phyloP scores from a whole-genome alignment of 2,888 invertebrate genomes.

The Sphaerophoria rueppellii region DNA sequence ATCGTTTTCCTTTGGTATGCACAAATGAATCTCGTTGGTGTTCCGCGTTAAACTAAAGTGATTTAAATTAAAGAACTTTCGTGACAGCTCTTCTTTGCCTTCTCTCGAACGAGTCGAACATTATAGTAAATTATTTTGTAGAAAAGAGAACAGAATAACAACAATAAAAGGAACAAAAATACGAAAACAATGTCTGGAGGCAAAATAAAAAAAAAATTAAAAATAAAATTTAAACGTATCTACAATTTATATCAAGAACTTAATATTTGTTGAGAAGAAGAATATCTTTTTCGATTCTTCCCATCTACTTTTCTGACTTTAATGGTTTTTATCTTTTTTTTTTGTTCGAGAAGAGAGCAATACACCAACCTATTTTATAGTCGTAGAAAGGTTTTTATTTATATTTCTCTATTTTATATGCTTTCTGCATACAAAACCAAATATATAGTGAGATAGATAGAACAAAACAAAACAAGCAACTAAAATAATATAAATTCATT shows the following conservation, averaged over 20 bases:
- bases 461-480: conserved; percentile 11
- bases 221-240: conserved; percentile 1
- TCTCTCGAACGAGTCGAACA: neutral
- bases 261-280: conserved; percentile 24
- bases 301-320: too few relatives aligned
- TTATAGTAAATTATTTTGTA: conserved; percentile 16
- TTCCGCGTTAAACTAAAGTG: conserved; percentile 69
- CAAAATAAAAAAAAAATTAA: conserved; percentile 38
- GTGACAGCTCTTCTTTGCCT: conserved; percentile 35
- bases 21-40: conserved; percentile 58
- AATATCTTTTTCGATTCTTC: neutral
- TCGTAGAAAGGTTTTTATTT: conserved; percentile 1
- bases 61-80: conserved; percentile 56
- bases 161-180: conserved; percentile 47
- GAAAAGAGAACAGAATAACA: conserved; percentile 30
- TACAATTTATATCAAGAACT: conserved; percentile 16
- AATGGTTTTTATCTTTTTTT: neutral
- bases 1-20: neutral
- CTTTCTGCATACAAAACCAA: conserved; percentile 17
- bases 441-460: conserved; percentile 13
- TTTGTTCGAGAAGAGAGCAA: neutral
- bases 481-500: conserved; percentile 34
- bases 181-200: conserved; percentile 63
- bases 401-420: conserved; percentile 11
- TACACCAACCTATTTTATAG: neutral